Percentiles rank a stretch among this genome's conserved stretches.
These are phyloP conservation scores for Drosophila lowei DNA, from an alignment of 1,140 invertebrate genomes.

Conservation along the genomic window DNA sequence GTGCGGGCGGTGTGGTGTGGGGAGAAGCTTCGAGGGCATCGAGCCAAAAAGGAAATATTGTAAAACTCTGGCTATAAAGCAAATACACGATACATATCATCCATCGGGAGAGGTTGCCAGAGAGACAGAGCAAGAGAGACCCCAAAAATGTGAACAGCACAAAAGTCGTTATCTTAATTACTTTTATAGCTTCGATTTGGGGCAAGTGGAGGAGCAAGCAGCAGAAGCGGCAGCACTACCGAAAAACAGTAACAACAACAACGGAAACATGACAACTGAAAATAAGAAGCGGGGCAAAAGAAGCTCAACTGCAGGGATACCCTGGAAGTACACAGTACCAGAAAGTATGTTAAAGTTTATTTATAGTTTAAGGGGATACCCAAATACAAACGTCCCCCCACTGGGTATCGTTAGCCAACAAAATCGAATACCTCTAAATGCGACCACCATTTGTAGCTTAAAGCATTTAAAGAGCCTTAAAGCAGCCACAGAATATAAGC, in stretches of 20 bases:
- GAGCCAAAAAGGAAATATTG: conserved; percentile 68
- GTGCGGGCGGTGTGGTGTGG: not conserved
- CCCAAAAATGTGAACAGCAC: conserved; percentile 54
- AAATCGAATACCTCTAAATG: not conserved
- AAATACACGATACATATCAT: conserved; percentile 75
- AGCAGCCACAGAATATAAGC: conserved; percentile 17
- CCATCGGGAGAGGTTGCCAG: not conserved
- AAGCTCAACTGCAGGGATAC: not conserved
- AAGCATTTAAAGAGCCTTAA: conserved; percentile 11
- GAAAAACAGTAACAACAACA: conserved; percentile 9
- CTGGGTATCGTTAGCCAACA: not conserved
- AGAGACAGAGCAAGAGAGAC: not conserved
- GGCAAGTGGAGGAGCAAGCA: conserved; percentile 21
- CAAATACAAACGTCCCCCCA: too few relatives aligned
- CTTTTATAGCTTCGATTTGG: conserved; percentile 79
- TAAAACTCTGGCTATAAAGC: conserved; percentile 77
- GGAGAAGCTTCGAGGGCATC: conserved; percentile 28
- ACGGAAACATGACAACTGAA: conserved; percentile 28
- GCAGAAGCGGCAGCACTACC: not conserved
- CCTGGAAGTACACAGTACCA: not conserved
- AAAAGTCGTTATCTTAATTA: conserved; percentile 81
- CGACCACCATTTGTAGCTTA: not conserved
- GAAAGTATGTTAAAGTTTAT: not conserved
- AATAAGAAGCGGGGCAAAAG: conserved; percentile 8
- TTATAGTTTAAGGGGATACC: too few relatives aligned